Percentiles rank a stretch among this genome's conserved stretches.
Conservation (phyloP, 2,113 vertebrate species). For the Solea senegalensis region DNA sequence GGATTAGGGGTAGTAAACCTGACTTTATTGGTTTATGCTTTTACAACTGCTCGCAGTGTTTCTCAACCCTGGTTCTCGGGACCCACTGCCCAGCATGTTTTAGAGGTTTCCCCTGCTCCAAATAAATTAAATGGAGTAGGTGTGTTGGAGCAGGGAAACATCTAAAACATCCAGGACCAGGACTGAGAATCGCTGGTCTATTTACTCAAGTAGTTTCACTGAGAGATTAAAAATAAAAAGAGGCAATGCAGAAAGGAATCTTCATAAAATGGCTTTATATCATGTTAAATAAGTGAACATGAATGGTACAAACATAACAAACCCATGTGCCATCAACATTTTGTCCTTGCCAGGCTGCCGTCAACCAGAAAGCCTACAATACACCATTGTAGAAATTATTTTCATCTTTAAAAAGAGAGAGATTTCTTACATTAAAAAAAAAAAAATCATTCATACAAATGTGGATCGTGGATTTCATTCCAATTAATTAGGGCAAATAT, state of each 20-base stretch:
- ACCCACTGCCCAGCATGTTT: too few relatives aligned
- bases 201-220: neutral
- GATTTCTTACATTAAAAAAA: neutral
- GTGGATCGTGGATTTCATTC: neutral
- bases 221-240: neutral
- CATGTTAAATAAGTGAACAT: slow-evolving; percentile 40
- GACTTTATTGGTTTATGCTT: too few relatives aligned
- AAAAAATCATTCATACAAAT: slow-evolving; percentile 13
- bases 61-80: too few relatives aligned
- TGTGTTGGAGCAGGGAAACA: too few relatives aligned
- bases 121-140: too few relatives aligned
- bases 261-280: slow-evolving; percentile 46
- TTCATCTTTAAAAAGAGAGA: neutral
- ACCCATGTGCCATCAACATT: neutral
- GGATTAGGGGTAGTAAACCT: too few relatives aligned
- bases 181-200: too few relatives aligned
- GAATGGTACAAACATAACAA: slow-evolving; percentile 20
- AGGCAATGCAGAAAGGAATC: neutral
- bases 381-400: neutral
- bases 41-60: too few relatives aligned
- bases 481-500: too few relatives aligned
- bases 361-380: slow-evolving; percentile 6
- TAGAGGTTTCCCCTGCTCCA: too few relatives aligned
- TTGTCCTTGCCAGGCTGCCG: neutral
- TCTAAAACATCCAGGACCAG: too few relatives aligned